Evolutionary conservation across 2,113 vertebrate species (phyloP).

Genomic region (Petrocephalus zakoni): DNA sequence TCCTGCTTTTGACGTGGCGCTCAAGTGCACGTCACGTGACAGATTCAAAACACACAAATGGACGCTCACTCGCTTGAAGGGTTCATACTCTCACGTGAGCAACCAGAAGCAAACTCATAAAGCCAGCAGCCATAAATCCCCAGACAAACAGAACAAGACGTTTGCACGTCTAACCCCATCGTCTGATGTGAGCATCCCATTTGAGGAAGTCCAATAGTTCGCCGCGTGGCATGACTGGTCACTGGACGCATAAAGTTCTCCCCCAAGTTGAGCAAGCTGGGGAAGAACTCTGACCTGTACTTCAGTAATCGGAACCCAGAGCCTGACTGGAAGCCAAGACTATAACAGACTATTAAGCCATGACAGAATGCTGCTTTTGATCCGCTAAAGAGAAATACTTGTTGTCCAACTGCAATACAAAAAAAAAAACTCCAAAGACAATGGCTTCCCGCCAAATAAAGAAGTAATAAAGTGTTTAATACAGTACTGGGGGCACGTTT

Average conservation of each 20-base stretch:
- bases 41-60: background rate
- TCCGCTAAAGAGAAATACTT: background rate
- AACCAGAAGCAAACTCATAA: background rate
- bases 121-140: background rate
- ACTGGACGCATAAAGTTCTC: background rate
- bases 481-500: background rate
- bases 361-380: background rate
- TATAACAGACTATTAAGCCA: background rate
- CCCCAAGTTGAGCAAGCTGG: background rate
- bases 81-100: background rate
- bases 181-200: background rate
- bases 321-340: background rate
- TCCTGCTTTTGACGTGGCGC: background rate
- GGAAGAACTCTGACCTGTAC: background rate
- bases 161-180: background rate
- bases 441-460: background rate
- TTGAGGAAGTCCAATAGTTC: background rate
- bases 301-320: background rate
- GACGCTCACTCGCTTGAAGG: background rate
- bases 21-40: background rate
- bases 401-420: background rate
- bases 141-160: background rate
- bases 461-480: background rate
- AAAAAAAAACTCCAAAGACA: background rate
- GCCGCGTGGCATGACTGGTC: background rate